Evolutionary conservation across 2,888 invertebrate genomes (phyloP).

Genomic region (Ommatoiulus sabulosus): DNA sequence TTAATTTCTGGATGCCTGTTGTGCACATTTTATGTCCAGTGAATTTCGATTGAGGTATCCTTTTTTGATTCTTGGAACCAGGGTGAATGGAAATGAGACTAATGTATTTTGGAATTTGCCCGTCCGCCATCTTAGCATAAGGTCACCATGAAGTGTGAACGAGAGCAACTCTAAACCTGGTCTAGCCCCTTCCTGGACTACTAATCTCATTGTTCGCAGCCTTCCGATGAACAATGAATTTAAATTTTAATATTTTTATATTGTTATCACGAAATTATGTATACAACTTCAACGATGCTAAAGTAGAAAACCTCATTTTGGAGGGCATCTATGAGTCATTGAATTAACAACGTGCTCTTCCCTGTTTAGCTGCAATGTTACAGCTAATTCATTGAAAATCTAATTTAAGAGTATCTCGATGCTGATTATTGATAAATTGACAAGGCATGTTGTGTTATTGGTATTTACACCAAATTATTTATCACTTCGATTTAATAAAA

Average conservation of each 20-base stretch:
- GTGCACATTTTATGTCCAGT: no score
- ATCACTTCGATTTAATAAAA: no score
- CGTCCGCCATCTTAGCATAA: not conserved
- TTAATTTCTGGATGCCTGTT: no score
- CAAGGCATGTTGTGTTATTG: no score
- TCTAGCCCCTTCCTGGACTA: not conserved
- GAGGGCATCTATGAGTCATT: not conserved
- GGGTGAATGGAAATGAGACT: no score
- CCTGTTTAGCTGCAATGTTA: no score
- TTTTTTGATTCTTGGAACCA: no score
- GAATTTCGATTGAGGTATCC: no score
- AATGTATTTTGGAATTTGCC: not conserved
- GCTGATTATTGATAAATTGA: no score
- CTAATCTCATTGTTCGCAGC: not conserved
- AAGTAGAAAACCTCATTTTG: not conserved
- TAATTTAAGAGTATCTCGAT: no score
- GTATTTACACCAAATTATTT: no score
- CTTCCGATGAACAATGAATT: conserved; percentile 9
- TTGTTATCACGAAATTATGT: not conserved
- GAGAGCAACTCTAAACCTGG: not conserved
- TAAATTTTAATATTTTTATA: not conserved
- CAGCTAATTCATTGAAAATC: no score
- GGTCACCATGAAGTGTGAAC: not conserved
- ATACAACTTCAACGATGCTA: not conserved
- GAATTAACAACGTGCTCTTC: not conserved